A percentile compares a stretch with the other conserved stretches of the same genome.
Conservation (phyloP, 2,888 invertebrate genomes). For the Tridacna crocea region DNA sequence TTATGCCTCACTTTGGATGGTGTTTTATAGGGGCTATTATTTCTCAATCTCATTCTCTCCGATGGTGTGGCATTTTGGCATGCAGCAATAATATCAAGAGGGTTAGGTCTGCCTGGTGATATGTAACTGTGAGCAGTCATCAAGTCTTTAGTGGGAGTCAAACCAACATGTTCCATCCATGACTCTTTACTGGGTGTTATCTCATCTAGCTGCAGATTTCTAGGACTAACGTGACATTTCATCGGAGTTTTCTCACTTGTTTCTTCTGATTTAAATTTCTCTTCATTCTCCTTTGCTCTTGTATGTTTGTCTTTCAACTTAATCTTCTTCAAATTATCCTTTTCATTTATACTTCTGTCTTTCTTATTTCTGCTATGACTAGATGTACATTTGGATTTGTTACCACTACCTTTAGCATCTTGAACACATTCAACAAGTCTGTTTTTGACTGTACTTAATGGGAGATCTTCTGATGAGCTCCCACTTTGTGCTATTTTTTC, state of each 20-base stretch:
- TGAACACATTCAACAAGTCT: not conserved
- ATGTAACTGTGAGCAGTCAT: conserved; percentile 3
- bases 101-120: conserved; percentile 48
- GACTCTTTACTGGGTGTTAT: conserved; percentile 50
- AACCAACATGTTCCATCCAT: conserved; percentile 52
- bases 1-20: conserved; percentile 30
- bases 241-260: not conserved
- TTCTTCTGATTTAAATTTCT: too few relatives aligned
- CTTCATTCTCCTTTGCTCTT: too few relatives aligned
- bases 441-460: conserved; percentile 26
- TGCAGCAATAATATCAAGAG: conserved; percentile 38
- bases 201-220: not conserved
- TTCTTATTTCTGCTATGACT: not conserved
- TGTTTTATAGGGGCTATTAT: conserved; percentile 28
- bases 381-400: not conserved
- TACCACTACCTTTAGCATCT: not conserved
- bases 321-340: too few relatives aligned
- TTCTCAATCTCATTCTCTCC: conserved; percentile 10
- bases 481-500: conserved; percentile 2
- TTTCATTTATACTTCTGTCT: too few relatives aligned
- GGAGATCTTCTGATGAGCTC: conserved; percentile 36
- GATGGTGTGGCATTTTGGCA: conserved; percentile 39
- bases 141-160: conserved; percentile 52
- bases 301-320: too few relatives aligned
- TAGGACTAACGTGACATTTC: not conserved